Evolutionary conservation across 2,888 invertebrate species (phyloP).

Genomic region (Boloria euphrosyne): DNA sequence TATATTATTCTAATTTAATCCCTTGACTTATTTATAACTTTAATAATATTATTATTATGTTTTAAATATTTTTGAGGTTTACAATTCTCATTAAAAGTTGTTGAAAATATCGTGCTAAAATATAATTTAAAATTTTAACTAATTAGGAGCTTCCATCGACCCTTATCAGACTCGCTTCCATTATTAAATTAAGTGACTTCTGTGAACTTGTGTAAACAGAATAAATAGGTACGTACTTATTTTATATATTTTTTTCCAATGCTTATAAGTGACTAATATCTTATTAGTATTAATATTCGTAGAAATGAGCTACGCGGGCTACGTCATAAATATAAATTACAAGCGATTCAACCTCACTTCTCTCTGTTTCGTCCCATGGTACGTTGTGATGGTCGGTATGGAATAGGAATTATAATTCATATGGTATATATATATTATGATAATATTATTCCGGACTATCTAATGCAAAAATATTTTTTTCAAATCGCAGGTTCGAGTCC

Average conservation of each 20-base stretch:
- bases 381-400: too few relatives aligned
- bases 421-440: too few relatives aligned
- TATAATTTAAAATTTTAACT: conserved; percentile 23
- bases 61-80: conserved; percentile 13
- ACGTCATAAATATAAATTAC: neutral
- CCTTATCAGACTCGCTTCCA: conserved; percentile 15
- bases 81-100: conserved; percentile 21
- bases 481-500: too few relatives aligned
- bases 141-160: conserved; percentile 20
- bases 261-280: too few relatives aligned
- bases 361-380: too few relatives aligned
- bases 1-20: too few relatives aligned
- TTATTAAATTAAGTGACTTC: conserved; percentile 15
- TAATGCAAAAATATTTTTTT: too few relatives aligned
- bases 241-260: too few relatives aligned
- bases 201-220: conserved; percentile 7
- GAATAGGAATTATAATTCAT: too few relatives aligned
- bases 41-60: conserved; percentile 1
- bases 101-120: conserved; percentile 18
- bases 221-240: neutral
- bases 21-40: neutral
- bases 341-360: too few relatives aligned
- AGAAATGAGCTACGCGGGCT: neutral
- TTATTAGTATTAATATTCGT: too few relatives aligned
- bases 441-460: too few relatives aligned